Percentiles rank a stretch among this genome's conserved stretches.
phyloP scores from a whole-genome alignment of 2,113 vertebrate genomes.

The Dasyurus viverrinus region DNA sequence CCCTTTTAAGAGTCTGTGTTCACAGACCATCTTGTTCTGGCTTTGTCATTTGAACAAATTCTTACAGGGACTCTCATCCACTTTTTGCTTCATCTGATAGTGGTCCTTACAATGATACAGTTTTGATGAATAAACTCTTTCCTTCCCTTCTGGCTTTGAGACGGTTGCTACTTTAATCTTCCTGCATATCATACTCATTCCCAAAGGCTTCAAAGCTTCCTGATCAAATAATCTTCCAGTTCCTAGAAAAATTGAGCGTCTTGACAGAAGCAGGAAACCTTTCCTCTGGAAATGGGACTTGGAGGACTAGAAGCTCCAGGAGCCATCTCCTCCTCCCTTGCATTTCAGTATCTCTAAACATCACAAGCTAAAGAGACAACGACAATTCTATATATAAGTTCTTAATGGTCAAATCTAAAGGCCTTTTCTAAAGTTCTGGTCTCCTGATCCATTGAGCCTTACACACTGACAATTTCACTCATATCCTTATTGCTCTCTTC shows the following conservation, averaged over 20 bases:
- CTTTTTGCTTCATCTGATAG: constrained; percentile 91
- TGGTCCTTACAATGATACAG: constrained; percentile 93
- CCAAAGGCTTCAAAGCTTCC: constrained; percentile 94
- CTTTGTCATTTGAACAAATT: constrained; percentile 92
- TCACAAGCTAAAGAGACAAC: background rate
- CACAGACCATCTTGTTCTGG: constrained; percentile 92
- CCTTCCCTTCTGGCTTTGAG: constrained; percentile 90
- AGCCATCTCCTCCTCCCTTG: background rate
- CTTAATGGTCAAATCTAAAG: background rate
- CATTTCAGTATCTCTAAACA: background rate
- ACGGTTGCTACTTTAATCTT: constrained; percentile 93
- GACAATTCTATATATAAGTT: background rate
- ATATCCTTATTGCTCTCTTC: background rate
- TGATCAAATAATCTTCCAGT: constrained; percentile 93
- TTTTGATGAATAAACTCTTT: constrained; percentile 92
- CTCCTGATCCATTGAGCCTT: background rate
- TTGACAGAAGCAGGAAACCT: constrained; percentile 52
- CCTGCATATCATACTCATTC: constrained; percentile 91
- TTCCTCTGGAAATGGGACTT: background rate
- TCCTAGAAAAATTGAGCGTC: constrained; percentile 91
- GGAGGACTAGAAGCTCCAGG: constrained; percentile 25
- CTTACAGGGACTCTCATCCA: constrained; percentile 94
- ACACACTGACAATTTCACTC: background rate
- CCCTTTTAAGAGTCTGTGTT: constrained; percentile 92
- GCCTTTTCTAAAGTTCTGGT: background rate